Evolutionary conservation across 2,888 invertebrate species (phyloP).

Genomic region (Sarcophaga rosellei): DNA sequence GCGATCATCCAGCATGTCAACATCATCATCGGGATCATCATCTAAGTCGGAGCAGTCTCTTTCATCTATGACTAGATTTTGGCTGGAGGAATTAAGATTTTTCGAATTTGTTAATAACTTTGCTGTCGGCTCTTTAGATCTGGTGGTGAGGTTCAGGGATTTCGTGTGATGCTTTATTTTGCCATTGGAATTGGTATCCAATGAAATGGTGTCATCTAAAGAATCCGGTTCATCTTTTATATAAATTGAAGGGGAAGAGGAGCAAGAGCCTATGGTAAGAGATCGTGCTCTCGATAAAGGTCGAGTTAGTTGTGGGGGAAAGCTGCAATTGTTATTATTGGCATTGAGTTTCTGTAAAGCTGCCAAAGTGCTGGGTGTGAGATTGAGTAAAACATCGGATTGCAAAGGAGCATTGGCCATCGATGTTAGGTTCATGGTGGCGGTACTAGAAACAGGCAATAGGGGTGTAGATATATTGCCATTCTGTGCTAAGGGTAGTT

Average conservation of each 20-base stretch:
- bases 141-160: constrained; percentile 11
- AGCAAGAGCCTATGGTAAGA: constrained; percentile 72
- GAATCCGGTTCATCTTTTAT: constrained; percentile 79
- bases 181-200: constrained; percentile 66
- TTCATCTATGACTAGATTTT: constrained; percentile 74
- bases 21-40: constrained; percentile 74
- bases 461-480: constrained; percentile 27
- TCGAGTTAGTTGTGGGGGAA: constrained; percentile 37
- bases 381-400: constrained; percentile 73
- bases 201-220: constrained; percentile 70
- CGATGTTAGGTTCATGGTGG: constrained; percentile 44
- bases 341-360: constrained; percentile 69
- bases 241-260: constrained; percentile 78
- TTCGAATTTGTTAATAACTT: constrained; percentile 55
- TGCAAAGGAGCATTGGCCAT: constrained; percentile 70
- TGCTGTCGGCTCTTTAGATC: constrained; percentile 36
- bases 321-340: constrained; percentile 13
- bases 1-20: constrained; percentile 70
- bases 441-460: constrained; percentile 9
- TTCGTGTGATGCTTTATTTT: constrained; percentile 53
- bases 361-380: constrained; percentile 70
- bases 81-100: constrained; percentile 63
- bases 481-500: constrained; percentile 24
- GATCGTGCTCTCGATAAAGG: constrained; percentile 65
- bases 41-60: constrained; percentile 73